These are phyloP conservation scores for Odontophorus gujanensis DNA, from an alignment of 2,113 vertebrate genomes.

Conservation along the genomic window DNA sequence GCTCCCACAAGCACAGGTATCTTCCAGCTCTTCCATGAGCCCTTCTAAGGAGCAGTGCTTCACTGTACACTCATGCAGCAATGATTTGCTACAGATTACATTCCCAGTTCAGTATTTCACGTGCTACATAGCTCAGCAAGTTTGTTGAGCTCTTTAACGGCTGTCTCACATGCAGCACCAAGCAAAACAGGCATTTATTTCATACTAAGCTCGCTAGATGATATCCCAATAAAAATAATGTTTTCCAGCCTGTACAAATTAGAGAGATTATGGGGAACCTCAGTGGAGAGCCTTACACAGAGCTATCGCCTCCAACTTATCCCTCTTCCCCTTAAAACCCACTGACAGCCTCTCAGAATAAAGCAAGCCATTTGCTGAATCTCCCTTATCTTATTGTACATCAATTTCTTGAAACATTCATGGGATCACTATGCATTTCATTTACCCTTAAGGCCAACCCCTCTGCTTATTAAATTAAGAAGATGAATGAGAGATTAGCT, in stretches of 20 bases:
- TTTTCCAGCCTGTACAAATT: neutral
- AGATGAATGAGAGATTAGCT: slow-evolving; percentile 62
- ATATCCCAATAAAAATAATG: neutral
- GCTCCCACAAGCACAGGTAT: slow-evolving; percentile 7
- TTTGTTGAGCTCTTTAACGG: neutral
- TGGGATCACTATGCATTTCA: slow-evolving; percentile 21
- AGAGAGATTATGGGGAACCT: fast-evolving
- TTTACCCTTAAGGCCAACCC: slow-evolving; percentile 59
- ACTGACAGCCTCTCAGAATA: slow-evolving; percentile 16
- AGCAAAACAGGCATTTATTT: neutral
- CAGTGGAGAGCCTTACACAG: fast-evolving
- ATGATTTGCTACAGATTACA: neutral
- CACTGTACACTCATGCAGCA: fast-evolving
- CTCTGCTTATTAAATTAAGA: slow-evolving; percentile 75
- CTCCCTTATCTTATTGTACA: slow-evolving; percentile 54
- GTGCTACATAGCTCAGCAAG: neutral
- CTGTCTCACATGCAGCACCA: neutral
- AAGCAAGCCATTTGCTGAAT: neutral
- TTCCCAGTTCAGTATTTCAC: neutral
- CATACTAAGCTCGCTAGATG: neutral
- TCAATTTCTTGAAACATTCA: slow-evolving; percentile 60
- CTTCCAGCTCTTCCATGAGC: neutral
- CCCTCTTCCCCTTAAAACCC: neutral
- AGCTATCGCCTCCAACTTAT: neutral
- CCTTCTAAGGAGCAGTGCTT: neutral